phyloP scores from a whole-genome alignment of 2,888 invertebrate species.

The Lasioglossum calceatum region DNA sequence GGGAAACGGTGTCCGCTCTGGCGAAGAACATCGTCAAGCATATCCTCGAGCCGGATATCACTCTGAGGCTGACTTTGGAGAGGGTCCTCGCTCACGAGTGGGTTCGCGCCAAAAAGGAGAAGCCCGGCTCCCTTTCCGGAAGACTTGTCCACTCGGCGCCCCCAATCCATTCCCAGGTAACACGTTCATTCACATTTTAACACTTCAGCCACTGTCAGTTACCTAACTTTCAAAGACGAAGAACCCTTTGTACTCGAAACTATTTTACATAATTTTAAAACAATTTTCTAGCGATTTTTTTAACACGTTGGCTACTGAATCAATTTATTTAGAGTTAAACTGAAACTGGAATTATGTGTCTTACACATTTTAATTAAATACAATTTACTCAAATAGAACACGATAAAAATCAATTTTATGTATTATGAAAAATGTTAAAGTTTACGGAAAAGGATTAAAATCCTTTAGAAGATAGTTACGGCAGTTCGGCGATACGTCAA shows the following conservation, averaged over 20 bases:
- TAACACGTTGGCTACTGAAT: too few relatives aligned
- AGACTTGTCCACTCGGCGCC: constrained; percentile 88
- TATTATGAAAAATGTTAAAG: too few relatives aligned
- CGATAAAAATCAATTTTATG: too few relatives aligned
- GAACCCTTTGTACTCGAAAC: too few relatives aligned
- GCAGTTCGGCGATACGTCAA: neutral
- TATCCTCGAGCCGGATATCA: constrained; percentile 94
- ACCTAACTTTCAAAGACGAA: too few relatives aligned
- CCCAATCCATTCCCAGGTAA: constrained; percentile 82
- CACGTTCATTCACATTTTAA: neutral
- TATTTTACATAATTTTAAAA: too few relatives aligned
- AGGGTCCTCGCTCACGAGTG: constrained; percentile 91
- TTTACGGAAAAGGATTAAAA: too few relatives aligned
- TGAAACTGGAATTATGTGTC: too few relatives aligned
- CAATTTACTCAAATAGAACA: too few relatives aligned
- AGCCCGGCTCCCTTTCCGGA: constrained; percentile 86
- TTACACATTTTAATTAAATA: too few relatives aligned
- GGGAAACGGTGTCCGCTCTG: constrained; percentile 88
- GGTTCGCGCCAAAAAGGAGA: constrained; percentile 88
- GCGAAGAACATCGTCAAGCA: constrained; percentile 92
- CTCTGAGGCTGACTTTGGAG: constrained; percentile 90
- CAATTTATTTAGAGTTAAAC: too few relatives aligned
- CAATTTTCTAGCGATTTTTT: too few relatives aligned
- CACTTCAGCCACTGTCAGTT: neutral
- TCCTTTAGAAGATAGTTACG: neutral